Evolutionary conservation across 2,797 vertebrate genomes (phyloP), one percentile per base, ranked within the genome.

Genomic region (Ptychobarbus kaznakovi): DNA sequence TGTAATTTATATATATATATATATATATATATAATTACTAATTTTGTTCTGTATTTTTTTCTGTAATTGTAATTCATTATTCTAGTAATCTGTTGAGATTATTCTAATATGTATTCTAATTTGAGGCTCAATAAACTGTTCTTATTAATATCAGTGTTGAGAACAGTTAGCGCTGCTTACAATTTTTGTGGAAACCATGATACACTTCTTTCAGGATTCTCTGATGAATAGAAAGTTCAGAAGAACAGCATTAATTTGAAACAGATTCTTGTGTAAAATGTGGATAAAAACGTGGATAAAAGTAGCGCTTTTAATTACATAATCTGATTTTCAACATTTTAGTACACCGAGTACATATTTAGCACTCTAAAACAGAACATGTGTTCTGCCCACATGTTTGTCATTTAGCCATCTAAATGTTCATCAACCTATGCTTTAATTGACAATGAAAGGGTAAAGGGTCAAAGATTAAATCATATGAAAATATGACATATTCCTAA

Each of bases 391-490:
- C 42, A 56, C 3, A 35, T 22, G 15, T 51, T 53, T 25, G 66
- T 81, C 28, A 70, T 28, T 46, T 15, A 61, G 16, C 1, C 22
- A 76, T 76, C 58, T 10, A 61, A 76, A 65, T 63, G 2, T 66
- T 25, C 10, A 76, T n/a, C 72, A 65, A 77, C 12, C 1, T 46
- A 38, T 63, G 70, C n/a, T 68, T 84, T 68, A 40, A 77, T 68
- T 77, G 56, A 77, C n/a, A n/a, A 76, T 56, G 25, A 46, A 42
- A 32, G 7, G 70, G 40, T 49, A 44, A 44, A 63, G 20, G 16
- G 38, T 69, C 58, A 80, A 65, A 66, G 42, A 46, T 66, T 44
- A 69, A 69, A 68, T 76, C 20, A 76, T 51, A 80, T 44, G 42
- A 32, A 58, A 44, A 68, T 81, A 4, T 6, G 1, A 25, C 63